Base-by-base conservation (phyloP, 2,797 vertebrate species). In the Pseudomugil tenellus region DNA sequence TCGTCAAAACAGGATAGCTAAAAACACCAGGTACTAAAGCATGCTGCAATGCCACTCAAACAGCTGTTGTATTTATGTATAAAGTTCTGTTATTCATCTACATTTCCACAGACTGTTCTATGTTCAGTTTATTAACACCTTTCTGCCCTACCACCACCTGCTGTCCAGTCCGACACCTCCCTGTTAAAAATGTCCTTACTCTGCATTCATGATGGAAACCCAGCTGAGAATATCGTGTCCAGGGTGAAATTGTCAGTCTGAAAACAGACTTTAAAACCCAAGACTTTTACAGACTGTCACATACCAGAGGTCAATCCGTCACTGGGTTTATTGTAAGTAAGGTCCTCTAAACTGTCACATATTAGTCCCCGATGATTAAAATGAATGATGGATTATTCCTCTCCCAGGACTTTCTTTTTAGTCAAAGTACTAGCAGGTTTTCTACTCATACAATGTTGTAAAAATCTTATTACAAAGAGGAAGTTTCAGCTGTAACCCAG, bases 261-360 rank as follows among this genome's bases (percentile, higher is more conserved):
- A 60, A 61, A 77, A 25, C 26, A 72, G 46, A 53, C 60, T 77
- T 83, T 73, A 71, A 58, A 79, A 43, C 41, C 26, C 46, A 49
- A 48, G 59, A 51, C 28, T 51, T 88, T 87, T 83, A 87, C 53
- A 69, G 66, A 69, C 85, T 53, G 72, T 80, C 77, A 80, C 74
- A 29, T 51, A 70, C 39, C 16, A 32, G 41, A 56, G 68, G 68
- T 72, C 74, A 58, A 55, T 21, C 60, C 66, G 79, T 80, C 74
- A 76, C 35, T 39, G 64, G 60, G 75, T 58, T 79, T 72, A 76
- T 13, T 51, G 65, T 37, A 72, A 67, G 78, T n/a, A 56, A 76
- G 80, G 74, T 77, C 70, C n/a, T 85, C 60, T 57, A 84, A 88
- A 88, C 79, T 63, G 82, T 80, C 75, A 84, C 51, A 62, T 80